phyloP scores from a whole-genome alignment of 1,140 invertebrate species.

The Caenorhabditis inopinata region DNA sequence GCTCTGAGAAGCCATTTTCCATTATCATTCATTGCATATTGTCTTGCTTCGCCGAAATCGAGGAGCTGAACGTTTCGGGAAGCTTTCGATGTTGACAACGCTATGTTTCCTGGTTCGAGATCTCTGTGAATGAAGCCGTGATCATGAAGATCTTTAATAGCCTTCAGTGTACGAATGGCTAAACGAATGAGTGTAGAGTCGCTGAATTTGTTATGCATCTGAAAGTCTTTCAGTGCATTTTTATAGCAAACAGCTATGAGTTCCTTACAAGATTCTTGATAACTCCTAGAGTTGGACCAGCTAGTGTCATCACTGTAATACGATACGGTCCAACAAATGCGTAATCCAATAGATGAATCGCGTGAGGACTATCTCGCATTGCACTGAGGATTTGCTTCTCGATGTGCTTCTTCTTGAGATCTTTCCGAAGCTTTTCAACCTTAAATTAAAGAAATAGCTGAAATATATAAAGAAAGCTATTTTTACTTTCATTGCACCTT shows the following conservation, averaged over 20 bases:
- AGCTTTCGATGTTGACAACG: background rate
- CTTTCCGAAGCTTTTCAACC: background rate
- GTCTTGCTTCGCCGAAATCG: background rate
- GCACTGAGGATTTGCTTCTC: background rate
- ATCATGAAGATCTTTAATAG: background rate
- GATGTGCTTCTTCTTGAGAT: background rate
- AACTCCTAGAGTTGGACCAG: background rate
- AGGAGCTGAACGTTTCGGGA: background rate
- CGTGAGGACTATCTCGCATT: background rate
- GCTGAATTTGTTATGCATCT: slow-evolving; percentile 9
- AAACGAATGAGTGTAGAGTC: background rate
- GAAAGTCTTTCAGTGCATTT: background rate
- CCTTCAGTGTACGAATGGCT: background rate
- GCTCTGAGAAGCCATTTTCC: background rate
- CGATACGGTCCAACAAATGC: background rate
- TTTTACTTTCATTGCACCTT: background rate
- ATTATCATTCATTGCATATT: background rate
- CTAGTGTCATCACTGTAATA: background rate
- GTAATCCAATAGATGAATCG: background rate
- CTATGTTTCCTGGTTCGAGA: background rate
- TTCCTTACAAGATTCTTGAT: background rate
- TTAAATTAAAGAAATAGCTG: background rate
- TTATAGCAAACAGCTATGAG: background rate
- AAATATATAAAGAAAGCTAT: too few relatives aligned
- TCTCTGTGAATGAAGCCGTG: background rate